Evolutionary conservation across 2,888 invertebrate species (phyloP).

Genomic region (Drosophila mimetica): DNA sequence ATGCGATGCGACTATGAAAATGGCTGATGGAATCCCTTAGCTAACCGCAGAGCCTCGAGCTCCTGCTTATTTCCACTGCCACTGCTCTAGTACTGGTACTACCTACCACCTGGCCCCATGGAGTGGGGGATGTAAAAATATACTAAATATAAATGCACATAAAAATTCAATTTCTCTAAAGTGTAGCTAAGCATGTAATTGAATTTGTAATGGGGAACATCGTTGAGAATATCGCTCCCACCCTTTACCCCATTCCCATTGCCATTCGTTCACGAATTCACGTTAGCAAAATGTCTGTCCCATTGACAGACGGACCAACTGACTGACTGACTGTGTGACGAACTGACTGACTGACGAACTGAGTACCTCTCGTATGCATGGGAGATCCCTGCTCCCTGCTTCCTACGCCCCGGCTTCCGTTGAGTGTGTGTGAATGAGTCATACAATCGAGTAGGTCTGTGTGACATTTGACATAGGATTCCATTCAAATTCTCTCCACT

Average conservation of each 20-base stretch:
- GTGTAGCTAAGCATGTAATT: slow-evolving; percentile 83
- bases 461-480: slow-evolving; percentile 56
- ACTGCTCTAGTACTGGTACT: neutral
- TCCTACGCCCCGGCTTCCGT: neutral
- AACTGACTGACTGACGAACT: slow-evolving; percentile 15
- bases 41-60: slow-evolving; percentile 36
- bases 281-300: slow-evolving; percentile 52
- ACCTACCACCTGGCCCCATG: slow-evolving; percentile 1
- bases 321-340: slow-evolving; percentile 25
- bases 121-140: slow-evolving; percentile 63
- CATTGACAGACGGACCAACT: slow-evolving; percentile 59
- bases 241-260: slow-evolving; percentile 5
- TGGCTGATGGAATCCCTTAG: slow-evolving; percentile 53
- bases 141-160: slow-evolving; percentile 76
- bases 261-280: slow-evolving; percentile 66
- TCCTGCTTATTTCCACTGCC: neutral
- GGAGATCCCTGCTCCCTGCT: slow-evolving; percentile 19
- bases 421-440: slow-evolving; percentile 49
- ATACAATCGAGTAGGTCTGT: slow-evolving; percentile 48
- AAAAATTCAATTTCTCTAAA: slow-evolving; percentile 81
- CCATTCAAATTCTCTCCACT: slow-evolving; percentile 53
- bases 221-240: slow-evolving; percentile 51
- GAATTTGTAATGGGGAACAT: slow-evolving; percentile 82
- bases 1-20: slow-evolving; percentile 59
- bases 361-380: slow-evolving; percentile 52